Evolutionary conservation across 2,113 vertebrate genomes (phyloP), one percentile per base, ranked within the genome.

Genomic region (Anseranas semipalmata): DNA sequence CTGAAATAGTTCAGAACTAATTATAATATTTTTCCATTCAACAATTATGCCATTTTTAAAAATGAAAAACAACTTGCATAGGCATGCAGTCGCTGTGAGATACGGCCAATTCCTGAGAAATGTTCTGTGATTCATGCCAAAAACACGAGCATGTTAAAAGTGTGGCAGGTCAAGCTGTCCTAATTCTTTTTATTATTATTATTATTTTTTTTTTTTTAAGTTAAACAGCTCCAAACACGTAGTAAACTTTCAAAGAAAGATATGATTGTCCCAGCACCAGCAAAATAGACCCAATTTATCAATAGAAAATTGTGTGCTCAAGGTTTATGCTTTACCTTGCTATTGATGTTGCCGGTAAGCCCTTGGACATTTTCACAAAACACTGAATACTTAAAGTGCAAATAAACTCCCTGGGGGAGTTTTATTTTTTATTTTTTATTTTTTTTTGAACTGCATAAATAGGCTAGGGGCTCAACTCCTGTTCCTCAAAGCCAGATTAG

Each of bases 11-110:
- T 93, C 77, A 94, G 58, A 89, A 91, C 45, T 92, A 96, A 90
- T 97, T 96, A 95, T 75, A 90, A 87, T 89, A 76, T 89, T 92
- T 90, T 95, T 94, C 92, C 89, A 82, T 95, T 97, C 84, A 92
- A 94, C 58, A 96, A 92, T 94, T 94, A 95, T 75, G 41, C 48
- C 48, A 46, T 91, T 92, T 84, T 68, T 18, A 79, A 87, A 97
- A 96, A 87, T 46, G 12, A 84, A 93, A 92, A 84, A 14, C 81
- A 95, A 87, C 94, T 68, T 91, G 96, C 80, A 21, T 2, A 89
- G 86, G 86, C 92, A 87, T 14, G 95, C 62, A 91, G 46, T 2
- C 2, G 73, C 48, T 89, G n/a, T 41, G 53, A 91, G 91, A 93
- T 45, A 68, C 48, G 2, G 32, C 75, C 92, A 90, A 39, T 27